Evolutionary conservation across 2,888 invertebrate species (phyloP).

Genomic region (Netelia virgata): DNA sequence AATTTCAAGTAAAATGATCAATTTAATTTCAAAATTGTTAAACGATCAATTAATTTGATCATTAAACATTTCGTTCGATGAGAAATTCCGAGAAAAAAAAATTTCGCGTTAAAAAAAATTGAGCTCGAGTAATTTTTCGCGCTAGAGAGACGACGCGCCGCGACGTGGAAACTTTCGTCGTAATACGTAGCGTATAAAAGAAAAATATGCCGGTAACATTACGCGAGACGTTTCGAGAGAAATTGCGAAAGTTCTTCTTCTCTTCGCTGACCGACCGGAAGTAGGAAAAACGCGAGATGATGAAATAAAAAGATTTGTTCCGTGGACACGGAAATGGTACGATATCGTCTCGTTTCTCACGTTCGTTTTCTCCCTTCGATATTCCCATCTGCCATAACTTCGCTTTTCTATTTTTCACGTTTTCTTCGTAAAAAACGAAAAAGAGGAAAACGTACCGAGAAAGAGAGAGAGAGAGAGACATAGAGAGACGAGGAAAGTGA

Average conservation of each 20-base stretch:
- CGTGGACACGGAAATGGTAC: slow-evolving; percentile 22
- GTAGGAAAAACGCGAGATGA: background rate
- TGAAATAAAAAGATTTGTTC: slow-evolving; percentile 26
- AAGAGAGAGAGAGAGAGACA: background rate
- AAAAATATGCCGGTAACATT: background rate
- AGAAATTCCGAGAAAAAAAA: background rate
- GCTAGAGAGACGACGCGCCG: no score
- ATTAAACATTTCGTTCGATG: background rate
- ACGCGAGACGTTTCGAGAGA: slow-evolving; percentile 13
- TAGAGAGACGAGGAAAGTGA: slow-evolving; percentile 11
- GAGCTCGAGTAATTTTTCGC: background rate
- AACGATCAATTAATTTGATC: background rate
- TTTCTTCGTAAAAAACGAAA: background rate
- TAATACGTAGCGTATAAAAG: background rate
- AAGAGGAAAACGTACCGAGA: background rate
- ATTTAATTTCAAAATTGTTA: background rate
- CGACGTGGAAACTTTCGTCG: slow-evolving; percentile 28
- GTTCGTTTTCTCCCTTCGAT: slow-evolving; percentile 28
- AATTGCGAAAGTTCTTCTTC: slow-evolving; percentile 53
- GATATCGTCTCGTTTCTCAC: slow-evolving; percentile 58
- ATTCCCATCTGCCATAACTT: slow-evolving; percentile 33
- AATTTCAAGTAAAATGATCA: background rate
- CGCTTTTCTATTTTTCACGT: slow-evolving; percentile 45
- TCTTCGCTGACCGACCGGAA: slow-evolving; percentile 41
- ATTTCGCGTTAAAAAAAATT: no score